Base-by-base conservation (phyloP, 1,140 invertebrate species). In the Paramacrobiotus metropolitanus region DNA sequence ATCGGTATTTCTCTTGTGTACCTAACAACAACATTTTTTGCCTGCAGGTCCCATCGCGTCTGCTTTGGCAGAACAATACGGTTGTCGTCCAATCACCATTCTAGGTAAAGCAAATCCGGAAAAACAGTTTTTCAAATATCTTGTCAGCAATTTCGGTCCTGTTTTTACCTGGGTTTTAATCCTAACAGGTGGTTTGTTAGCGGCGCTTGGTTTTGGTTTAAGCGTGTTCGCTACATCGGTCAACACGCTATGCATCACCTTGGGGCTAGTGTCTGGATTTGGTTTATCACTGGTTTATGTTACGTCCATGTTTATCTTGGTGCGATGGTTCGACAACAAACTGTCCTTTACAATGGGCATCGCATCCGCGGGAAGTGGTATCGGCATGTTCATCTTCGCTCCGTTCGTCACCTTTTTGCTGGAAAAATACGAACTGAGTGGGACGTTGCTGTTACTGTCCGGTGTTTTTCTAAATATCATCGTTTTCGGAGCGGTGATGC, bases 241-340 rank as follows among this genome's bases (percentile, higher is more conserved):
- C 75, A 81, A 81, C 67, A 76, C 84, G 60, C 74, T 91, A 31
- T 86, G 85, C 67, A 72, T 91, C 48, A 88, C 86, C 0, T 88
- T 90, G 68, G 86, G 87, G 1, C 78, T 90, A 1, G 76, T 91
- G 63, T 81, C 87, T 1, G 87, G 87, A 1, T 84, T 88, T 65
- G 87, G 87, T 4, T 75, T 92, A 63, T 85, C 86, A 59, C 73
- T 90, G 28, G 87, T 86, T 67, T 88, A 86, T 69, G 86, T 92
- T 1, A 83, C 87, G 1, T 85, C 85, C 0, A 84, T 88, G 1
- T 89, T 95, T 0, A 88, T 90, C 65, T 89, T 96, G 1, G 88
- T 90, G 1, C 92, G 91, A 70, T 96, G 94, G 71, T 96, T 96
- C 71, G 90, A 95, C 67, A 86, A 86, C 66, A 83, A 81, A 68